Evolutionary conservation across 1,140 invertebrate species (phyloP).

Genomic region (Bactericera cockerelli): DNA sequence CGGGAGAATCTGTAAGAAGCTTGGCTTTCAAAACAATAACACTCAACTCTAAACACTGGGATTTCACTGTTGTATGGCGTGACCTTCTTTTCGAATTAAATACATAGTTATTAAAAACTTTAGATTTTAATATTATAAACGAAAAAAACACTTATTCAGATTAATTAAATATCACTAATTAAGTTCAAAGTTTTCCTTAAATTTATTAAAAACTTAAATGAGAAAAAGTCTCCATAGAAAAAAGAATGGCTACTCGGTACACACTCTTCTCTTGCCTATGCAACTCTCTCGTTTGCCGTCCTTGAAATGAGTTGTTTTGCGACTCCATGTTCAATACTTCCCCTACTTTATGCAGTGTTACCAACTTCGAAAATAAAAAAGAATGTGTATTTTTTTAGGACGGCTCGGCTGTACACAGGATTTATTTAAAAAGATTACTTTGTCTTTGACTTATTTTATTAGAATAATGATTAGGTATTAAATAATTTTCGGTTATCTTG

Average conservation of each 20-base stretch:
- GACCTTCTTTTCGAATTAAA: not conserved
- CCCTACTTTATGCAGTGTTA: not conserved
- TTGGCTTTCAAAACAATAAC: conserved; percentile 9
- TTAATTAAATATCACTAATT: conserved; percentile 6
- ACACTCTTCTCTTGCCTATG: conserved; percentile 4
- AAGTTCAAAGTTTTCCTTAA: conserved; percentile 7
- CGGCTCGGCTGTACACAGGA: too few species aligned
- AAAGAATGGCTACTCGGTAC: conserved; percentile 7
- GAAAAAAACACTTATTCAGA: conserved; percentile 2
- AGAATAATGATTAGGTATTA: too few species aligned
- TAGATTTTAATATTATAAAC: conserved; percentile 5
- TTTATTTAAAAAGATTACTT: too few species aligned
- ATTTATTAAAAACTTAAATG: not conserved
- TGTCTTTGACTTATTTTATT: too few species aligned
- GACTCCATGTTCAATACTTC: conserved; percentile 7
- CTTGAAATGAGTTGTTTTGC: conserved; percentile 6
- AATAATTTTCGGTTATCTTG: too few species aligned
- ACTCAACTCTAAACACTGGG: not conserved
- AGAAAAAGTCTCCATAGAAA: not conserved
- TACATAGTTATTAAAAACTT: not conserved
- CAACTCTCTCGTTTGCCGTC: conserved; percentile 5
- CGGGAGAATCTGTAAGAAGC: not conserved
- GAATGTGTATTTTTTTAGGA: too few species aligned
- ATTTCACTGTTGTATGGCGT: not conserved
- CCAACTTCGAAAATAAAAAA: not conserved